Conservation (phyloP, 1,140 invertebrate genomes). For the Chironomus striatipennis region DNA sequence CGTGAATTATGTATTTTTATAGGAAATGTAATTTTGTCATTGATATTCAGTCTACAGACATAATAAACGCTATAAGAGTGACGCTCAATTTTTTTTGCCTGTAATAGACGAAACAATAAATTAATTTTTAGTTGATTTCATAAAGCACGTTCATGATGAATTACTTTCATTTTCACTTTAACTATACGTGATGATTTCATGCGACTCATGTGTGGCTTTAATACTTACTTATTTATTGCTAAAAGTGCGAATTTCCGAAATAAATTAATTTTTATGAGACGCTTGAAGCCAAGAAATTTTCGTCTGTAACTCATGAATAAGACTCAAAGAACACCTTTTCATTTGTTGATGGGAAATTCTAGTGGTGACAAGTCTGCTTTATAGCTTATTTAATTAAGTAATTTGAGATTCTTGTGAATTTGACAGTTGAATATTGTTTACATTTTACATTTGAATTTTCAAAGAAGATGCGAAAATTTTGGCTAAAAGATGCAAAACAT, state of each 20-base stretch:
- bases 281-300: too few relatives aligned
- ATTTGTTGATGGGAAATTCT: too few relatives aligned
- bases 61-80: not conserved
- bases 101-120: not conserved
- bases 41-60: not conserved
- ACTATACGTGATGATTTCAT: conserved; percentile 1
- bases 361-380: too few relatives aligned
- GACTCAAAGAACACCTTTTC: too few relatives aligned
- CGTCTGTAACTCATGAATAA: too few relatives aligned
- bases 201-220: not conserved
- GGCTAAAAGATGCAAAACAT: too few relatives aligned
- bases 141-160: conserved; percentile 5
- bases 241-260: not conserved
- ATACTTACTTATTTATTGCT: not conserved
- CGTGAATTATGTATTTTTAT: not conserved
- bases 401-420: too few relatives aligned
- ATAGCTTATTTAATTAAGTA: too few relatives aligned
- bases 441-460: too few relatives aligned
- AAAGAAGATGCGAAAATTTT: too few relatives aligned
- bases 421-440: too few relatives aligned
- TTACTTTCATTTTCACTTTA: conserved; percentile 3
- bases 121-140: not conserved
- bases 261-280: not conserved
- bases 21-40: not conserved
- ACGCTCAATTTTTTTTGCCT: not conserved